Conservation (phyloP, 2,113 vertebrate genomes). For the Eulacestoma nigropectus region DNA sequence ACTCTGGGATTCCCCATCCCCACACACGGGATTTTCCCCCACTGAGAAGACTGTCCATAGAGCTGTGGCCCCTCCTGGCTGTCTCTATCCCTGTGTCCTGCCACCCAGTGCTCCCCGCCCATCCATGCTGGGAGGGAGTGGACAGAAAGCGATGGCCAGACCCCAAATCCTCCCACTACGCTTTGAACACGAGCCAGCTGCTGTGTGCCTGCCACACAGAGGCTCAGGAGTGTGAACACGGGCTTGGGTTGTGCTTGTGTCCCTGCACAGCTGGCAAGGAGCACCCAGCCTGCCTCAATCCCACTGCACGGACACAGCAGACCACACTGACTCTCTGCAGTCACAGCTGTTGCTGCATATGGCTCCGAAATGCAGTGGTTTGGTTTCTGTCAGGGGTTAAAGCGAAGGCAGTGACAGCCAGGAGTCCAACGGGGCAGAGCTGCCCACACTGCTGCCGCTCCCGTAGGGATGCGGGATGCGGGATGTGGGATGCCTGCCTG, state of each 20-base stretch:
- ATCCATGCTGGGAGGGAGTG: neutral
- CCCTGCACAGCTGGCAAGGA: neutral
- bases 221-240: neutral
- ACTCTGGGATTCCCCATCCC: neutral
- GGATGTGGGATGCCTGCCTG: neutral
- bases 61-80: fast-evolving
- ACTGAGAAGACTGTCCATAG: neutral
- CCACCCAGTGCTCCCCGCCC: neutral
- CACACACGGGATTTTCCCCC: neutral
- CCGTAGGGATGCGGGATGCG: neutral
- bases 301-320: fast-evolving
- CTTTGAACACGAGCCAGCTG: neutral
- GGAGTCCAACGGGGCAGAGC: neutral
- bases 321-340: fast-evolving
- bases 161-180: neutral
- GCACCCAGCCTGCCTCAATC: neutral
- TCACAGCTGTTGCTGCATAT: fast-evolving
- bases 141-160: neutral
- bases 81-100: neutral
- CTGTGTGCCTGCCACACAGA: fast-evolving
- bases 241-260: neutral
- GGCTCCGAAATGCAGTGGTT: fast-evolving
- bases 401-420: neutral
- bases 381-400: neutral
- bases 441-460: neutral